Percentiles rank a stretch among this genome's conserved stretches.
These are phyloP conservation scores for Planococcus citri DNA, from an alignment of 1,140 invertebrate genomes.

Conservation along the genomic window DNA sequence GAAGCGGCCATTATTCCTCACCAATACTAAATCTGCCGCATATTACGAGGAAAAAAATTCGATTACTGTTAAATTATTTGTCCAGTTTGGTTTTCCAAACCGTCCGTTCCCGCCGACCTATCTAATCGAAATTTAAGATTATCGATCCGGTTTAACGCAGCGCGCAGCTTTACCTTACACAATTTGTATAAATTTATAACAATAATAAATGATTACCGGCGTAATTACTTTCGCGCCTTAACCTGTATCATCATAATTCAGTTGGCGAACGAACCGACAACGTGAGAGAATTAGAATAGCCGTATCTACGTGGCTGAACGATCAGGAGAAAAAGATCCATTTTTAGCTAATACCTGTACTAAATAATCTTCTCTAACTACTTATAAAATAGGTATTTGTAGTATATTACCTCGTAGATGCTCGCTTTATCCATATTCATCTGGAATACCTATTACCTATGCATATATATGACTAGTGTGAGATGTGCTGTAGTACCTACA, in stretches of 20 bases:
- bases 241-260: not conserved
- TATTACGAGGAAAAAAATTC: not conserved
- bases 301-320: too few species aligned
- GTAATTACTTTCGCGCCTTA: constrained; percentile 5
- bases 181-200: not conserved
- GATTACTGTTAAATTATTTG: not conserved
- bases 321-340: not conserved
- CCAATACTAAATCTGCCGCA: not conserved
- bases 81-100: too few species aligned
- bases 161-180: not conserved
- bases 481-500: too few species aligned
- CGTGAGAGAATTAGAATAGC: not conserved
- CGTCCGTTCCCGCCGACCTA: too few species aligned
- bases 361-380: not conserved
- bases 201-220: not conserved
- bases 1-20: not conserved
- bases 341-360: not conserved
- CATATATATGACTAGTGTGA: too few species aligned
- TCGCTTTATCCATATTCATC: too few species aligned
- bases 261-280: not conserved
- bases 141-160: not conserved
- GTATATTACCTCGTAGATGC: too few species aligned
- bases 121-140: constrained; percentile 6
- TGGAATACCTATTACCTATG: too few species aligned
- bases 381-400: too few species aligned